Evolutionary conservation across 1,140 invertebrate species (phyloP), one percentile per base, ranked within the genome.

Genomic region (Tyrophagus putrescentiae): DNA sequence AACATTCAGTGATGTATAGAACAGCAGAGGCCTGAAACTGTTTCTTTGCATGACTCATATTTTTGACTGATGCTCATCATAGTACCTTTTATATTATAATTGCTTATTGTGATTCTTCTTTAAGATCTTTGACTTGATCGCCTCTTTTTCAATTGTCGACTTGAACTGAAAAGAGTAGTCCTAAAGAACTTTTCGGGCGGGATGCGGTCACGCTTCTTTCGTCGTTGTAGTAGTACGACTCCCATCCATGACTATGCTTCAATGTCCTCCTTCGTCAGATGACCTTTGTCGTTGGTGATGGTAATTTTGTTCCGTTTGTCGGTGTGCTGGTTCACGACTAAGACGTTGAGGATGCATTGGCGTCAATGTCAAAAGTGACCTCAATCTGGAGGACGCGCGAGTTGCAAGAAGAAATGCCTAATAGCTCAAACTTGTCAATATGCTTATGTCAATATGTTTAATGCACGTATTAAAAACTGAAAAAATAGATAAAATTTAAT

Each of bases 171-270:
- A 79, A 60, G 74, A 73, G 60, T 80, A 81, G 36, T 70, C 71
- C 66, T 81, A 79, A 4, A 81, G 69, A 18, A 65, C 62, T 67
- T 81, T 82, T 66, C 80, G 78, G 64, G 84, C 81, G 58, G 82
- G 56, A 87, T 80, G 52, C 78, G 76, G 25, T 83, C 78, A 29
- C 76, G 90, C 64, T 94, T 79, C 68, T 87, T 87, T 94, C 88
- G 73, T 97, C 93, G 68, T 92, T 87, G 60, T 75, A 82, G 66
- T 86, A 83, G 78, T 90, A 96, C 69, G 87, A 90, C 72, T 96
- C 91, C 91, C 92, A 65, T 98, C 93, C 62, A 90, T 87, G 39
- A 97, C 88, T 93, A 97, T 97, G 41, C 87, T 70, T 97, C 91
- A 68, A 97, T 97, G 65, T 97, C 92, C 69, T 95, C 90, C 75